A percentile compares a stretch with the other conserved stretches of the same genome.
Evolutionary conservation across 2,888 invertebrate genomes (phyloP).

Genomic region (Anorthoa munda): DNA sequence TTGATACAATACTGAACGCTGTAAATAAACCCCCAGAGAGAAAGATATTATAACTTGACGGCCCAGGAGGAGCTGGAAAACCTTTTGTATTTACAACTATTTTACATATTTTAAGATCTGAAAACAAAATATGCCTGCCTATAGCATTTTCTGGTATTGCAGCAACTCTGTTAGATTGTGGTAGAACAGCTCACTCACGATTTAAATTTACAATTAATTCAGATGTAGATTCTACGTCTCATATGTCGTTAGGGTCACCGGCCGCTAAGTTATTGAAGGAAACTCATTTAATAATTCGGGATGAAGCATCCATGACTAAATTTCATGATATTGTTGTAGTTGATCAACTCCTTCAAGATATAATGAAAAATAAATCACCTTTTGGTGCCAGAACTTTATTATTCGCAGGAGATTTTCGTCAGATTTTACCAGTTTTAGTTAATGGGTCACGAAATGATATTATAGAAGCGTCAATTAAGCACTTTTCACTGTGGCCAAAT

Average conservation of each 20-base stretch:
- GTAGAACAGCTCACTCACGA: background rate
- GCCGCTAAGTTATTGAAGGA: constrained; percentile 52
- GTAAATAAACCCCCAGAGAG: constrained; percentile 28
- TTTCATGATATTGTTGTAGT: constrained; percentile 61
- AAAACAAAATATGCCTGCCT: constrained; percentile 3
- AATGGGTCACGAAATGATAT: constrained; percentile 13
- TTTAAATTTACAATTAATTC: constrained; percentile 52
- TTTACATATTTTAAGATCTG: constrained; percentile 21
- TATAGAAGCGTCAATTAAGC: constrained; percentile 8
- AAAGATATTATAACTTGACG: constrained; percentile 32
- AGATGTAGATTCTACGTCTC: constrained; percentile 52
- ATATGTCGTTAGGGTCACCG: constrained; percentile 57
- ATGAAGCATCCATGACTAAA: constrained; percentile 61
- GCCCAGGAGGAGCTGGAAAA: constrained; percentile 16
- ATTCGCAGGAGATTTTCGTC: constrained; percentile 11
- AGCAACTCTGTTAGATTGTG: too few relatives aligned
- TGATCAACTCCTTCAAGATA: constrained; percentile 62
- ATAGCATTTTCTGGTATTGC: too few relatives aligned
- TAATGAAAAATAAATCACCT: constrained; percentile 47
- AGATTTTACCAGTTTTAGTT: constrained; percentile 10
- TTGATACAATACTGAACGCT: constrained; percentile 29
- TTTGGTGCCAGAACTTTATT: constrained; percentile 7
- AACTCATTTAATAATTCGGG: constrained; percentile 53
- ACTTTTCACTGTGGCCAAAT: constrained; percentile 7
- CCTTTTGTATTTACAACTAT: constrained; percentile 21